A percentile compares a stretch with the other conserved stretches of the same genome.
Conservation (phyloP, 1,140 invertebrate species). For the Maniola jurtina region DNA sequence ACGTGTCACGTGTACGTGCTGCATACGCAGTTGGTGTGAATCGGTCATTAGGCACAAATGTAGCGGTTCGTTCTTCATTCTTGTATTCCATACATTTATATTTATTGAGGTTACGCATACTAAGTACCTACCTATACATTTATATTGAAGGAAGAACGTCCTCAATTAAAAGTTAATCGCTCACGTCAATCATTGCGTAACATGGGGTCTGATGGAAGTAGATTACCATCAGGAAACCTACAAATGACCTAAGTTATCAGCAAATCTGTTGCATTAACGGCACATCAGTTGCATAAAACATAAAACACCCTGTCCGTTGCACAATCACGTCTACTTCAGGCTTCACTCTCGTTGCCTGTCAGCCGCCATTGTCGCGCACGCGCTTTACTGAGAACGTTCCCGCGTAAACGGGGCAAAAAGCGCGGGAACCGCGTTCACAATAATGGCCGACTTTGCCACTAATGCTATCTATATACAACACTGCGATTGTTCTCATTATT, state of each 20-base stretch:
- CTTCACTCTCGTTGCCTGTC: conserved; percentile 62
- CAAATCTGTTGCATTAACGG: conserved; percentile 63
- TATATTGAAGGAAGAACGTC: conserved; percentile 2
- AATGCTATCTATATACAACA: conserved; percentile 74
- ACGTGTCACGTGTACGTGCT: too few relatives aligned
- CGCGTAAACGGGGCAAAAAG: conserved; percentile 73
- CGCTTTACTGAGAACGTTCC: conserved; percentile 75
- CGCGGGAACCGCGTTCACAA: conserved; percentile 70
- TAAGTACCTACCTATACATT: background rate
- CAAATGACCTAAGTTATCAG: conserved; percentile 48
- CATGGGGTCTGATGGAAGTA: conserved; percentile 21
- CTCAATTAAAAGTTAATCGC: conserved; percentile 13
- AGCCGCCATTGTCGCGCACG: conserved; percentile 68
- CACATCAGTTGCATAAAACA: conserved; percentile 73
- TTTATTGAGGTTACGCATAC: too few relatives aligned
- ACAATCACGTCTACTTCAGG: conserved; percentile 59
- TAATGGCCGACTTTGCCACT: conserved; percentile 72
- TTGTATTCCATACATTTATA: too few relatives aligned
- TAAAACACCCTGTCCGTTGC: conserved; percentile 57
- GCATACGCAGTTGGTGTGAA: too few relatives aligned
- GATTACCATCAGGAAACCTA: conserved; percentile 43
- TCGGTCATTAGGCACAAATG: too few relatives aligned
- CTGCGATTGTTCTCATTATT: conserved; percentile 65
- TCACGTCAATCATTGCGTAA: conserved; percentile 20
- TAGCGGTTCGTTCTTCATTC: too few relatives aligned